Conservation (phyloP, 2,113 vertebrate genomes). For the Pachyramphus minor region DNA sequence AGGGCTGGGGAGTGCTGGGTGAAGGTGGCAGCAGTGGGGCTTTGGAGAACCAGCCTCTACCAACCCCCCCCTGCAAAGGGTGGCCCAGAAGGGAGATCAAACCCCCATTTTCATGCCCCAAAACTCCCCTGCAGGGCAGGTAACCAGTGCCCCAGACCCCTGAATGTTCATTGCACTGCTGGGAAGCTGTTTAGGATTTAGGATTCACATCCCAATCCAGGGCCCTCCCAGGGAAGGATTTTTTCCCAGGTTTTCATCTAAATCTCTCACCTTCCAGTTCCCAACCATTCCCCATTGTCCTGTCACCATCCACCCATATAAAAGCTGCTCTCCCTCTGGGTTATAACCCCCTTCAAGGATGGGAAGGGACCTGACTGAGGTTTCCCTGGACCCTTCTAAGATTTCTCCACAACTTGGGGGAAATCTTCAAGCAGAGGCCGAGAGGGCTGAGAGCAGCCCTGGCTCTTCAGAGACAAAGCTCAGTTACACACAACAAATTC, state of each 20-base stretch:
- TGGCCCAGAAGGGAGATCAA: neutral
- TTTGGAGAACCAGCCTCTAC: neutral
- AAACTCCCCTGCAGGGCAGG: too few species aligned
- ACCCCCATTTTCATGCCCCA: neutral
- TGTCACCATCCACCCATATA: too few species aligned
- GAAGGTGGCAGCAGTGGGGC: too few species aligned
- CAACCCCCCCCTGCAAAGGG: neutral
- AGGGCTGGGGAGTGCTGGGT: too few species aligned
- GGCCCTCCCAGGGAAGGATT: too few species aligned
- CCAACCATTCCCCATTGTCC: too few species aligned
- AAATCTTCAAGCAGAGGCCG: slow-evolving; percentile 68
- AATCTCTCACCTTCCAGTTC: too few species aligned
- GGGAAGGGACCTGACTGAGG: too few species aligned
- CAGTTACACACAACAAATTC: neutral
- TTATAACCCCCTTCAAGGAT: too few species aligned
- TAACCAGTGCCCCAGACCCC: neutral
- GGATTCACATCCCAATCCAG: neutral
- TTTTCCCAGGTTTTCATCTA: too few species aligned
- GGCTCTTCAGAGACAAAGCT: slow-evolving; percentile 56
- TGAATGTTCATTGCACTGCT: accelerated
- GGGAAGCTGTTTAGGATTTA: neutral
- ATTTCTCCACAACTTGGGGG: slow-evolving; percentile 52
- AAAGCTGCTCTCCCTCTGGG: too few species aligned
- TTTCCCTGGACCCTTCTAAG: neutral
- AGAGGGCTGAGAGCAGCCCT: slow-evolving; percentile 63